Evolutionary conservation across 2,888 invertebrate genomes (phyloP).

Genomic region (Dicyrtomina minuta): DNA sequence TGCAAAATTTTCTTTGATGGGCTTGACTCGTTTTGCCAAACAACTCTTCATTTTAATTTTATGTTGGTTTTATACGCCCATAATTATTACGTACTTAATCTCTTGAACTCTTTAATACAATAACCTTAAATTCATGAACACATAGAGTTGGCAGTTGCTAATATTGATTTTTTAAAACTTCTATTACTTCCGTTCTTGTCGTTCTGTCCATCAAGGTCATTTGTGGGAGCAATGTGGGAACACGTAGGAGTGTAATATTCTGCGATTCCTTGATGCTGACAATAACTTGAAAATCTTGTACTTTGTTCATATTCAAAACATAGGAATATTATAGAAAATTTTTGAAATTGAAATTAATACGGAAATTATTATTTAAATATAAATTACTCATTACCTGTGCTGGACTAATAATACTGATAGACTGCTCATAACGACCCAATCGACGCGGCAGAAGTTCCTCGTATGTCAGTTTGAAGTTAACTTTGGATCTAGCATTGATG

Average conservation of each 20-base stretch:
- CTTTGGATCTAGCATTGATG: slow-evolving; percentile 65
- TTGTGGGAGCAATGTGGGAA: slow-evolving; percentile 67
- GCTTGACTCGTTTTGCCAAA: no score
- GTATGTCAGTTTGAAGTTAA: slow-evolving; percentile 71
- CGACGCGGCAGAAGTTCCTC: slow-evolving; percentile 69
- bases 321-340: no score
- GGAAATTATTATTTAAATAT: no score
- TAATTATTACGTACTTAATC: no score
- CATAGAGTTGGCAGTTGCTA: no score
- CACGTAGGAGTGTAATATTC: slow-evolving; percentile 64
- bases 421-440: slow-evolving; percentile 68
- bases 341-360: no score
- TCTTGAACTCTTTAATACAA: no score
- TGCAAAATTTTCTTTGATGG: no score
- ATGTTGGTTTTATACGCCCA: no score
- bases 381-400: slow-evolving; percentile 59
- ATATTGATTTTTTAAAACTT: background rate
- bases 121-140: no score
- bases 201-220: slow-evolving; percentile 64
- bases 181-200: slow-evolving; percentile 43
- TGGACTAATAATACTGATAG: slow-evolving; percentile 69
- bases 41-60: no score
- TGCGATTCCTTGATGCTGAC: slow-evolving; percentile 67
- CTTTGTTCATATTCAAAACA: slow-evolving; percentile 57
- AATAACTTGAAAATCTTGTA: slow-evolving; percentile 66